These are phyloP conservation scores for Plodia interpunctella DNA, from an alignment of 1,140 invertebrate species.

Conservation along the genomic window DNA sequence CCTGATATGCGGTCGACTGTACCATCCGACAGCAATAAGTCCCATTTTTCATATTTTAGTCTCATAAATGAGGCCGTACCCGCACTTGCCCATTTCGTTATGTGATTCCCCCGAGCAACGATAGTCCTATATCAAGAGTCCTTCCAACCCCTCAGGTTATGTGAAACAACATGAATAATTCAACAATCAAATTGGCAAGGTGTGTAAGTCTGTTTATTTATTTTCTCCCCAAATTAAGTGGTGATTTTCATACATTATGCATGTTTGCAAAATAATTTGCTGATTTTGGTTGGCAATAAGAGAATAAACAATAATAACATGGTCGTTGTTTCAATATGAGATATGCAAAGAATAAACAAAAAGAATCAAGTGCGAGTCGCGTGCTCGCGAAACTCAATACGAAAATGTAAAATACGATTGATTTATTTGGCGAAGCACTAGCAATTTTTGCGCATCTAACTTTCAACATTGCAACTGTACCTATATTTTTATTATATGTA, in stretches of 20 bases:
- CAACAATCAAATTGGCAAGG: constrained; percentile 72
- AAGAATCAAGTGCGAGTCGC: too few relatives aligned
- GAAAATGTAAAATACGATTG: too few relatives aligned
- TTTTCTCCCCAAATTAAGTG: constrained; percentile 59
- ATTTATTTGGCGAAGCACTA: too few relatives aligned
- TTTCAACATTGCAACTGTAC: too few relatives aligned
- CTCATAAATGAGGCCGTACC: constrained; percentile 38
- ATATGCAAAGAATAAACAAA: constrained; percentile 20
- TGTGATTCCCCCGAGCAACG: constrained; percentile 44
- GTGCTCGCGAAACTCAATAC: too few relatives aligned
- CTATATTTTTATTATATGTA: too few relatives aligned
- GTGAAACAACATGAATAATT: constrained; percentile 72
- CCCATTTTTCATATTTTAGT: constrained; percentile 47
- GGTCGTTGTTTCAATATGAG: constrained; percentile 13
- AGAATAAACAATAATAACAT: constrained; percentile 1
- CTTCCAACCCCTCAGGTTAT: constrained; percentile 36
- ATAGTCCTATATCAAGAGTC: constrained; percentile 54
- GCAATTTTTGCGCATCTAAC: too few relatives aligned
- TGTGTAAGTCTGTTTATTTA: constrained; percentile 69
- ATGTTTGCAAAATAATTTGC: constrained; percentile 27
- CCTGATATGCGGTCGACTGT: too few relatives aligned
- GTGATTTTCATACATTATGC: constrained; percentile 56
- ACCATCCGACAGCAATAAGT: neutral
- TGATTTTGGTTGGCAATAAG: constrained; percentile 20
- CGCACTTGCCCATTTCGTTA: constrained; percentile 54